Base-by-base conservation (phyloP, 1,140 invertebrate genomes). In the Hesperophylax magnus region DNA sequence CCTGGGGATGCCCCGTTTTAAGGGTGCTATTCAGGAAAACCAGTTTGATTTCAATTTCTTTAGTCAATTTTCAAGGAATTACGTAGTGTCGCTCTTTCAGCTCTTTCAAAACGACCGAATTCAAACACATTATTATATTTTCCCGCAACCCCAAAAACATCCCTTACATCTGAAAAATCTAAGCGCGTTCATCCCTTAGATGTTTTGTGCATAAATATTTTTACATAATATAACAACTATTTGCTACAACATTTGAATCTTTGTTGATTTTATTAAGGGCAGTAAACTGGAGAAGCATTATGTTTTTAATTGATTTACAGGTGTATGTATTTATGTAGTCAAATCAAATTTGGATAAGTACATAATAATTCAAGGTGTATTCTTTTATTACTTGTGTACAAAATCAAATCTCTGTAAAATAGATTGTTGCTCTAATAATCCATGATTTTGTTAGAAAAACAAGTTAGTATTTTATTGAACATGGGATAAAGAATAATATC, bases 1-100 rank as follows among this genome's bases (percentile, higher is more conserved):
- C 24, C 63, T 4, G 8, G 63, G 27, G 63, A 67, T 9, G 7
- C 11, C 17, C 63, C 63, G 8, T 67, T 67, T 34, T 27, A 31
- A 31, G 31, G 31, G 24, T 67, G 63, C 31, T 27, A 67, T 67
- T 34, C 63, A 24, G 2, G 27, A 27, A 67, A 67, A 17, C 63
- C 63, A 67, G 34, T 67, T 67, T 67, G 63, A 67, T 67, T 67
- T 67, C 22, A 67, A 22, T 67, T 67, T 67, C 63, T 67, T 67
- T 67, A 34, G 22, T 27, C 22, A 67, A 67, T 22, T 67, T 67
- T 67, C 24, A 34, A 18, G 31, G 63, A 27, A 14, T 17, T 31
- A 7, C 3, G 7, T 27, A 67, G 31, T 67, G 27, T 67, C 27
- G 39, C 39, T 47, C 39, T 47, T 47, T 47, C 11, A 47, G 63